A percentile compares a stretch with the other conserved stretches of the same genome.
Conservation (phyloP, 2,797 vertebrate genomes). For the Lerista edwardsae region DNA sequence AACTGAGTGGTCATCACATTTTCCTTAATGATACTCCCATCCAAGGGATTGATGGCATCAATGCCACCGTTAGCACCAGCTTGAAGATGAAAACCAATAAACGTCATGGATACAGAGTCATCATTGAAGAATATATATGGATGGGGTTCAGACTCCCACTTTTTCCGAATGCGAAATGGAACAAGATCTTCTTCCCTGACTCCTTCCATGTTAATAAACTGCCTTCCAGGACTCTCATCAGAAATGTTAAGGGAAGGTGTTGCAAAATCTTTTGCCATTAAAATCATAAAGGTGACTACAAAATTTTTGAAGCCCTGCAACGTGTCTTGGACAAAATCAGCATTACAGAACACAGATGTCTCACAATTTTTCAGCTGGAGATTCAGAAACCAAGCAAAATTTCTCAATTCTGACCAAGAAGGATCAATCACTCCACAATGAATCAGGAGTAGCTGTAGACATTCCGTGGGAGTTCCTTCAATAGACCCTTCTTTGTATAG, state of each 20-base stretch:
- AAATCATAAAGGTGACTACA: slow-evolving; percentile 95
- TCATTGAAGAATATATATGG: slow-evolving; percentile 96
- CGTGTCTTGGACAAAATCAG: slow-evolving; percentile 80
- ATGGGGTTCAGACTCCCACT: slow-evolving; percentile 94
- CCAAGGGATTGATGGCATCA: slow-evolving; percentile 85
- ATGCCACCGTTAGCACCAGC: slow-evolving; percentile 53
- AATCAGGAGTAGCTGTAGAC: slow-evolving; percentile 90
- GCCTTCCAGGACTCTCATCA: slow-evolving; percentile 88
- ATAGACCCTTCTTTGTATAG: slow-evolving; percentile 65
- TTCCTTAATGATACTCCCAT: slow-evolving; percentile 79
- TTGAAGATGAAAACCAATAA: slow-evolving; percentile 93
- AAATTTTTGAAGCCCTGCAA: slow-evolving; percentile 92
- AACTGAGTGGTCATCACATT: slow-evolving; percentile 84
- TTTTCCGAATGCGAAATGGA: slow-evolving; percentile 89
- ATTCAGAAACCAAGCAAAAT: slow-evolving; percentile 92
- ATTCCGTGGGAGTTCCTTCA: slow-evolving; percentile 85
- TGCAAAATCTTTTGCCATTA: slow-evolving; percentile 97
- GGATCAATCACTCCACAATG: slow-evolving; percentile 89
- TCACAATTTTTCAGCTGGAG: slow-evolving; percentile 90
- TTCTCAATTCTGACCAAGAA: slow-evolving; percentile 92
- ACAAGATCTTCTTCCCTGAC: slow-evolving; percentile 85
- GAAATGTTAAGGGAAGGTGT: slow-evolving; percentile 91
- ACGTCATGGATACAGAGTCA: slow-evolving; percentile 92
- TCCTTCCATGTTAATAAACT: slow-evolving; percentile 67
- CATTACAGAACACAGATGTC: slow-evolving; percentile 88